Evolutionary conservation across 2,888 invertebrate genomes (phyloP), one percentile per base, ranked within the genome.

Genomic region (Ecliptopera silaceata): DNA sequence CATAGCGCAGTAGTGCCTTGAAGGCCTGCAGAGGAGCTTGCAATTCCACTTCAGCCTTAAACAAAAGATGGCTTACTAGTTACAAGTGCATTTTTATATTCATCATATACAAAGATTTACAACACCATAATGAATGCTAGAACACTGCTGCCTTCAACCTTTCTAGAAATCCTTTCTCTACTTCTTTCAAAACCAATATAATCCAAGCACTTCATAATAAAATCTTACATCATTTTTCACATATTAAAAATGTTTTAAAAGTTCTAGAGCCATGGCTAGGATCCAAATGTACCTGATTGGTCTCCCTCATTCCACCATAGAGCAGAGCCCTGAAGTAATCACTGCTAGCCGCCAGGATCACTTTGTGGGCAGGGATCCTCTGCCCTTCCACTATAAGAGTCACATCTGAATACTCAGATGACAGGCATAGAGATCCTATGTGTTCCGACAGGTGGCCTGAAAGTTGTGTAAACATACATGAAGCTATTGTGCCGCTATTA

Each of bases 271-370:
- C n/a, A n/a, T n/a, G n/a, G n/a, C n/a, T n/a, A n/a, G n/a, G n/a
- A n/a, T n/a, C n/a, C n/a, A n/a, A n/a, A n/a, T n/a, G n/a, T n/a
- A n/a, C 92, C 87, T 94, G 94, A 63, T 86, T 93, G 0, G 95
- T 93, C 80, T 96, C 96, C 59, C 94, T 93, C 85, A 96, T 92
- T n/a, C 96, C 96, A 6, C 96, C 96, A 86, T 94, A 96, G 0
- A 96, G 91, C 32, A 95, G 85, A 8, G 95, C 98, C 81, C 98
- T 93, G 85, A 99, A 99, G 88, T 99, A 99, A 73, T 98, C 97
- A 78, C 98, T 98, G 72, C 99, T 93, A 22, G 98, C 97, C 0
- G 99, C 99, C 51, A 99, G 92, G 69, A 99, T 97, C 4, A 98
- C 94, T 84, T 94, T 92, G 71, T 92, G 92, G 3, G 92, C 92